phyloP scores from a whole-genome alignment of 2,113 vertebrate species.

The Tretioscincus oriximinensis region DNA sequence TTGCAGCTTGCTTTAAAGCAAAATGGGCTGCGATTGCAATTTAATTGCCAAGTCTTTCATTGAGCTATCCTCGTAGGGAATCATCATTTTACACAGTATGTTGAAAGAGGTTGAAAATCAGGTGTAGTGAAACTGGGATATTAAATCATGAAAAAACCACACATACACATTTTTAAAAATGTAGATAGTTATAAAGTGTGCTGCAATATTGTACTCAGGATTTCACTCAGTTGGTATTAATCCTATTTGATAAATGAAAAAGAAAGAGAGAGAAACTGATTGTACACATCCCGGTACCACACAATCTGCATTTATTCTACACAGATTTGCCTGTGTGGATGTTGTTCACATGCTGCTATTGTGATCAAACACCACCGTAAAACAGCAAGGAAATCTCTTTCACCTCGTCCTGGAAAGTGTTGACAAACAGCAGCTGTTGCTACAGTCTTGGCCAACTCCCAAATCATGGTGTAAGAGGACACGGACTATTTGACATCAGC shows the following conservation, averaged over 20 bases:
- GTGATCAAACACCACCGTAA: not conserved
- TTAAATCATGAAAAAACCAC: not conserved
- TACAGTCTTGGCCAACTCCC: not conserved
- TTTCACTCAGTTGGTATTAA: not conserved
- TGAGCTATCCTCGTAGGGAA: not conserved
- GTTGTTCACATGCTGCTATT: not conserved
- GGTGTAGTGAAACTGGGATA: not conserved
- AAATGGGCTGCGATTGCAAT: constrained; percentile 4
- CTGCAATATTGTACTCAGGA: not conserved
- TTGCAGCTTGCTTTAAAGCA: constrained; percentile 7
- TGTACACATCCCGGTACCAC: not conserved
- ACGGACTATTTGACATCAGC: not conserved
- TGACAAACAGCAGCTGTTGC: not conserved
- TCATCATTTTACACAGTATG: constrained; percentile 23
- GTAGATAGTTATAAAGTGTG: not conserved
- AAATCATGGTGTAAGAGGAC: not conserved
- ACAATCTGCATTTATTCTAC: not conserved
- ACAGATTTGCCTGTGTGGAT: not conserved
- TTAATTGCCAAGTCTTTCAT: constrained; percentile 10
- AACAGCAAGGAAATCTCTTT: not conserved
- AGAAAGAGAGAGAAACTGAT: not conserved
- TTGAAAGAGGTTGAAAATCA: constrained; percentile 18
- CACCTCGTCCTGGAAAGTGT: not conserved
- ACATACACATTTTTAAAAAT: not conserved
- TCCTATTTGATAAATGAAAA: not conserved